These are phyloP conservation scores for Arizona elegans DNA, from an alignment of 2,113 vertebrate species.

Conservation along the genomic window DNA sequence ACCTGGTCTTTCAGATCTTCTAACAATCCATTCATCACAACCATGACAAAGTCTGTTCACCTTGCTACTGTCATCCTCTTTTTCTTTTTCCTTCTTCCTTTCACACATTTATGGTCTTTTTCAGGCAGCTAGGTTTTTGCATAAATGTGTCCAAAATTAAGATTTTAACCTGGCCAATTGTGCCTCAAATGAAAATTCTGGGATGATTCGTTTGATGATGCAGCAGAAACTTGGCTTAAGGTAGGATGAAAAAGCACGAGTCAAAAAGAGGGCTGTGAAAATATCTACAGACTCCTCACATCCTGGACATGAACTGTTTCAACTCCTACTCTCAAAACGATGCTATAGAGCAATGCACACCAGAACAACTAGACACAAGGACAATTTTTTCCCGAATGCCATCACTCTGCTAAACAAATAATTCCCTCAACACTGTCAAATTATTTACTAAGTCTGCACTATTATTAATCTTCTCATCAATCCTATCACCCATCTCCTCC, in stretches of 20 bases:
- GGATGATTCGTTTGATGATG: not conserved
- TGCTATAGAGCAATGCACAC: no score
- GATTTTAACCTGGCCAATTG: not conserved
- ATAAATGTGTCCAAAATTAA: not conserved
- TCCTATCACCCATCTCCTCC: no score
- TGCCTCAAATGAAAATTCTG: not conserved
- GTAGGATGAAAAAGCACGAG: not conserved
- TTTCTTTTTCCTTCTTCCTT: not conserved
- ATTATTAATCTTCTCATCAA: no score
- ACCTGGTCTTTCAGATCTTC: not conserved
- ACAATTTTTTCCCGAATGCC: no score
- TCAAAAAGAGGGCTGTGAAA: no score
- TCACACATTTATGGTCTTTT: not conserved
- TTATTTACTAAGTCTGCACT: no score
- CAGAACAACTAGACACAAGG: no score
- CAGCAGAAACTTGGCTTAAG: not conserved
- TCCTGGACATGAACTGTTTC: no score
- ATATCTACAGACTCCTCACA: no score
- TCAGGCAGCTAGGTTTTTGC: not conserved
- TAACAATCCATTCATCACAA: not conserved
- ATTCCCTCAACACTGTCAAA: no score
- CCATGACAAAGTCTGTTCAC: not conserved
- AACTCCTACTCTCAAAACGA: no score
- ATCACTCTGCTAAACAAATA: no score
- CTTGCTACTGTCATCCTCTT: not conserved